phyloP scores from a whole-genome alignment of 64 coral and sea anemone species.

The Actinia equina region DNA sequence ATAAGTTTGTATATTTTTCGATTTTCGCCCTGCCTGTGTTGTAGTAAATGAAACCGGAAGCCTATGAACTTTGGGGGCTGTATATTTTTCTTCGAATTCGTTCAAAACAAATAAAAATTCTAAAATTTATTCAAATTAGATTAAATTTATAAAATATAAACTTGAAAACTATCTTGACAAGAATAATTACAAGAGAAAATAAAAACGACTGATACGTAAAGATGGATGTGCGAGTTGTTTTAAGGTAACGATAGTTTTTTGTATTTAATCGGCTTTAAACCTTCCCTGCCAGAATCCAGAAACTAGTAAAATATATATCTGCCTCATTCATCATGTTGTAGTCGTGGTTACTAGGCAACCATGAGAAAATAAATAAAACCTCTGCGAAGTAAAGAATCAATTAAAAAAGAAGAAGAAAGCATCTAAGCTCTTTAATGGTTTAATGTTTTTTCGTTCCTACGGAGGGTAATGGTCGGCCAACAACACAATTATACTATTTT shows the following conservation, averaged over 20 bases:
- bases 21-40: not conserved
- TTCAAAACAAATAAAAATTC: not conserved
- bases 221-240: not conserved
- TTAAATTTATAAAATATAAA: not conserved
- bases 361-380: not conserved
- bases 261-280: not conserved
- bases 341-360: not conserved
- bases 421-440: not conserved
- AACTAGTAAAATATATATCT: not conserved
- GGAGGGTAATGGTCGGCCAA: not conserved
- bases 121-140: not conserved
- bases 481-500: not conserved
- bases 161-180: not conserved
- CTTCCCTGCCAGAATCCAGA: not conserved
- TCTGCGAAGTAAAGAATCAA: not conserved
- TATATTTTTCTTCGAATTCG: not conserved
- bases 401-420: not conserved
- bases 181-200: not conserved
- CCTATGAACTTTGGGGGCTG: not conserved
- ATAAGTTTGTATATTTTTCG: not conserved
- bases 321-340: not conserved
- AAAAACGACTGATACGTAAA: not conserved
- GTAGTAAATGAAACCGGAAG: not conserved
- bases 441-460: not conserved
- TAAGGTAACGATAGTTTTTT: not conserved